Evolutionary conservation across 2,113 vertebrate genomes (phyloP).

Genomic region (Erythrolamprus reginae): DNA sequence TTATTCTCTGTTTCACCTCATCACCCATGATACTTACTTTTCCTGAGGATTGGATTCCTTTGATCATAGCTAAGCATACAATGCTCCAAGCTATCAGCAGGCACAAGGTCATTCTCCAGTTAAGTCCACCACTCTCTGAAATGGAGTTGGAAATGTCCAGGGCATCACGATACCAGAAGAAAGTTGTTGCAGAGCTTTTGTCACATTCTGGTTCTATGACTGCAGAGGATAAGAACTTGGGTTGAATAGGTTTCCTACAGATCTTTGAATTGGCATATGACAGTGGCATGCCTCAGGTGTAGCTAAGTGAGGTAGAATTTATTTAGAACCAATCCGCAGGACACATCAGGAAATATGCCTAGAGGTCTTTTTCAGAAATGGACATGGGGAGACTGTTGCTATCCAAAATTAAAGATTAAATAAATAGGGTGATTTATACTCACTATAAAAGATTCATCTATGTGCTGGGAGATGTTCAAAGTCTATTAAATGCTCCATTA

Average conservation of each 20-base stretch:
- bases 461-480: neutral
- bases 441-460: neutral
- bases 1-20: neutral
- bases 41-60: conserved; percentile 96
- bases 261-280: neutral
- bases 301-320: neutral
- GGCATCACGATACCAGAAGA: conserved; percentile 96
- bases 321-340: neutral
- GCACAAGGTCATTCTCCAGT: conserved; percentile 96
- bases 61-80: conserved; percentile 92
- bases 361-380: neutral
- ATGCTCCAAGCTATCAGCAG: conserved; percentile 90
- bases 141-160: conserved; percentile 94
- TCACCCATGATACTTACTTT: conserved; percentile 74
- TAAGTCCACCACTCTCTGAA: conserved; percentile 88
- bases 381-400: neutral
- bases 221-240: conserved; percentile 31
- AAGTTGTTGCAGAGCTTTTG: conserved; percentile 95
- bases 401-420: conserved; percentile 19
- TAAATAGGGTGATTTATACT: neutral
- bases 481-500: neutral
- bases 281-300: neutral
- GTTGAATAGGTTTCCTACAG: neutral
- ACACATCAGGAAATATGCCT: neutral
- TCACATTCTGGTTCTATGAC: conserved; percentile 91